These are phyloP conservation scores for Drosophila tristis DNA, from an alignment of 1,140 invertebrate genomes.

Conservation along the genomic window DNA sequence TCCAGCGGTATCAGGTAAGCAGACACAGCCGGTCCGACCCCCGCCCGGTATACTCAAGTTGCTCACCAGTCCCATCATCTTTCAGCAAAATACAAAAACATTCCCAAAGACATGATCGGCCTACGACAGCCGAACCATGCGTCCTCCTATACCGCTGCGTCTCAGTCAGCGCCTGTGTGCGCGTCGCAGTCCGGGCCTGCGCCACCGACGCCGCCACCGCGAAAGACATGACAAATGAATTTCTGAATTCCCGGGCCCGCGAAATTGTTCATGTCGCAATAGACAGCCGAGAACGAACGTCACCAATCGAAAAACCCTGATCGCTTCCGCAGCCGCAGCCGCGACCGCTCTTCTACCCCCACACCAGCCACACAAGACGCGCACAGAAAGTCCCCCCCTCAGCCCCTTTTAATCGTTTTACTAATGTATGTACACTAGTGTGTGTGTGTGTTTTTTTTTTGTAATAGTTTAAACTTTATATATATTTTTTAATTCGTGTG, in stretches of 20 bases:
- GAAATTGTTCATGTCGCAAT: neutral
- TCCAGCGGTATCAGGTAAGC: constrained; percentile 53
- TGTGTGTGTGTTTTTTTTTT: constrained; percentile 15
- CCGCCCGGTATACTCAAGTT: constrained; percentile 77
- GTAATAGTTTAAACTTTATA: constrained; percentile 23
- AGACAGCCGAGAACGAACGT: neutral
- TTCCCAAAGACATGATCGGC: constrained; percentile 84
- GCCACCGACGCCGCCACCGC: constrained; percentile 81
- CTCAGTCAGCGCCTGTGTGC: constrained; percentile 26
- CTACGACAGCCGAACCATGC: constrained; percentile 54
- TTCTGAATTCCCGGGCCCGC: constrained; percentile 61
- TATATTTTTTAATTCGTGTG: constrained; percentile 42
- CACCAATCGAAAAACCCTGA: neutral
- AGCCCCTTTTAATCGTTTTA: constrained; percentile 36
- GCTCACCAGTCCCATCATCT: constrained; percentile 82
- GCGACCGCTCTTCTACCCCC: too few relatives aligned
- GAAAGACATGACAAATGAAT: constrained; percentile 84
- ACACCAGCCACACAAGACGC: too few relatives aligned
- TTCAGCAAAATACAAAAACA: constrained; percentile 84
- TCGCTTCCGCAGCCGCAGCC: too few relatives aligned
- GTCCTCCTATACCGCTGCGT: constrained; percentile 9
- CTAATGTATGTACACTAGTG: too few relatives aligned
- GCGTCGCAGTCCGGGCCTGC: constrained; percentile 36
- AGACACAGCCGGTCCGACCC: constrained; percentile 71
- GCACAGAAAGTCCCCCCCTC: neutral